Percentiles rank a stretch among this genome's conserved stretches.
These are phyloP conservation scores for Nomada ruficornis DNA, from an alignment of 2,888 invertebrate species.

Conservation along the genomic window DNA sequence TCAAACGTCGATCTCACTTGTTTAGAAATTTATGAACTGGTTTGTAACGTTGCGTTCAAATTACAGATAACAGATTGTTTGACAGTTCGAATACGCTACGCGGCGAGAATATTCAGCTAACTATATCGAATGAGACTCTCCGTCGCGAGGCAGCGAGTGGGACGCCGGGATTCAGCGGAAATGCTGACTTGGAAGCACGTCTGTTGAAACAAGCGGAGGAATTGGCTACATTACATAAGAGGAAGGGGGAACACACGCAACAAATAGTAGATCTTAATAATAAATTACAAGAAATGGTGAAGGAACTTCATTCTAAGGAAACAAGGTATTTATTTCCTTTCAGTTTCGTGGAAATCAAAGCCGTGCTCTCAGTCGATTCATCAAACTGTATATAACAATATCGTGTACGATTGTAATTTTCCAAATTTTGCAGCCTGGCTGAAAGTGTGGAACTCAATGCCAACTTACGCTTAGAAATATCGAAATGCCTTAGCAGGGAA, in stretches of 20 bases:
- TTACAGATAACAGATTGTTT: conserved; percentile 93
- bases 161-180: conserved; percentile 86
- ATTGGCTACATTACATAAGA: conserved; percentile 94
- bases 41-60: conserved; percentile 51
- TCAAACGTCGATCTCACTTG: too few species aligned
- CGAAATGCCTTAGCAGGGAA: conserved; percentile 89
- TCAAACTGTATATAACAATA: neutral
- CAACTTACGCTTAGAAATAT: conserved; percentile 90
- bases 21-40: neutral
- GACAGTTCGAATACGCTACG: conserved; percentile 92
- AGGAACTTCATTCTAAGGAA: conserved; percentile 90
- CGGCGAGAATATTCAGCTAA: conserved; percentile 93
- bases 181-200: conserved; percentile 93
- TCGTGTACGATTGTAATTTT: neutral
- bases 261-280: conserved; percentile 96
- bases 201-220: conserved; percentile 95
- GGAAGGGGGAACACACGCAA: conserved; percentile 96
- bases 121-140: conserved; percentile 93
- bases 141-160: conserved; percentile 86
- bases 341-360: neutral
- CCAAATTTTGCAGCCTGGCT: conserved; percentile 86
- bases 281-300: conserved; percentile 93
- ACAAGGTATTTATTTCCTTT: conserved; percentile 85
- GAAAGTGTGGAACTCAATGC: conserved; percentile 89
- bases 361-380: too few species aligned